phyloP scores from a whole-genome alignment of 2,888 invertebrate genomes.

The Rhingia rostrata region DNA sequence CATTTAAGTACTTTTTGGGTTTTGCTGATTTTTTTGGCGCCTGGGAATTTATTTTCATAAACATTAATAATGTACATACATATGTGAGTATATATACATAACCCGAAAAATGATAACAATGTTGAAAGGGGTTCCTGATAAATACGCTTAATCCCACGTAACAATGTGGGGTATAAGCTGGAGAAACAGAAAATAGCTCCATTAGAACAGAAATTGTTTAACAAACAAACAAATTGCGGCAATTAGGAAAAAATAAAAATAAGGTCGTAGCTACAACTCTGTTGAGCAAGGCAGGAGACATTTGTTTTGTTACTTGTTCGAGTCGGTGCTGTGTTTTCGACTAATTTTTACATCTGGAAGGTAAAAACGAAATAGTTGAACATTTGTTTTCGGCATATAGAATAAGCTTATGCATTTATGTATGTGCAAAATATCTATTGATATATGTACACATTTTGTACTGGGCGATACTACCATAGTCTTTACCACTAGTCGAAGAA shows the following conservation, averaged over 20 bases:
- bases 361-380: slow-evolving; percentile 51
- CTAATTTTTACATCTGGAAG: slow-evolving; percentile 10
- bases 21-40: not conserved
- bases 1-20: not conserved
- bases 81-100: not conserved
- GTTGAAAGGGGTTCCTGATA: slow-evolving; percentile 24
- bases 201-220: slow-evolving; percentile 6
- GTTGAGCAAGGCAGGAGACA: not conserved
- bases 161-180: not conserved
- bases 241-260: not conserved
- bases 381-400: slow-evolving; percentile 51
- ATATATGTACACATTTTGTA: not conserved
- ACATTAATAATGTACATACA: not conserved
- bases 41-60: not conserved
- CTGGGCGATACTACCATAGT: slow-evolving; percentile 28
- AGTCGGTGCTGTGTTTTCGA: slow-evolving; percentile 2
- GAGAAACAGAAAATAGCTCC: slow-evolving; percentile 3
- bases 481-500: slow-evolving; percentile 59
- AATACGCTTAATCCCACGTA: slow-evolving; percentile 3
- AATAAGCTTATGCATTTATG: slow-evolving; percentile 35
- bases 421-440: slow-evolving; percentile 3
- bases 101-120: slow-evolving; percentile 16
- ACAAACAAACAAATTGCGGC: not conserved
- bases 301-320: slow-evolving; percentile 10
- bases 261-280: not conserved